Percentiles rank a stretch among this genome's conserved stretches.
phyloP scores from a whole-genome alignment of 2,113 vertebrate species.

The Sorex araneus region DNA sequence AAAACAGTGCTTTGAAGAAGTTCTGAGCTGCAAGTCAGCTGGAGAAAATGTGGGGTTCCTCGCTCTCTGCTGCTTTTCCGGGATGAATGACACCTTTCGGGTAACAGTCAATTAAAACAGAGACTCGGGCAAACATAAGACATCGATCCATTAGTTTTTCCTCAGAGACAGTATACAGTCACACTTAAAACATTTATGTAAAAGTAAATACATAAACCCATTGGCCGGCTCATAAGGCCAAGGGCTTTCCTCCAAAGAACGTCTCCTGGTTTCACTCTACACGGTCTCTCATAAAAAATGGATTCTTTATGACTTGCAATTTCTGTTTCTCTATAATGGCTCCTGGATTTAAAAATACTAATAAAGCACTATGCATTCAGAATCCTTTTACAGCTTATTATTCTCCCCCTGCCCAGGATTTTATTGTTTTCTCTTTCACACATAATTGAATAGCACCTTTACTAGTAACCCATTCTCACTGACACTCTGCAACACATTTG shows the following conservation, averaged over 20 bases:
- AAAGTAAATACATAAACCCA: constrained; percentile 20
- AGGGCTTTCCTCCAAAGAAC: background rate
- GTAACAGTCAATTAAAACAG: constrained; percentile 26
- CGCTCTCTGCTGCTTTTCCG: background rate
- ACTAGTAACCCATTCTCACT: background rate
- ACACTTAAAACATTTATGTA: constrained; percentile 31
- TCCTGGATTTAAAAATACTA: background rate
- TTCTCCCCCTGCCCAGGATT: accelerated
- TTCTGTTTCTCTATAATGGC: background rate
- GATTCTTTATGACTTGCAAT: background rate
- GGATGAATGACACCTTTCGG: background rate
- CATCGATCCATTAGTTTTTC: background rate
- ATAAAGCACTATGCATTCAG: background rate
- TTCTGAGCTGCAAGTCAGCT: background rate
- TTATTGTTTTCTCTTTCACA: background rate
- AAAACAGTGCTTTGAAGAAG: constrained; percentile 15
- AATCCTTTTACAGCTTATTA: background rate
- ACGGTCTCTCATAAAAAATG: background rate
- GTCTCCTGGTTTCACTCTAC: background rate
- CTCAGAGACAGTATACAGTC: constrained; percentile 42
- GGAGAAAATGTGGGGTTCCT: background rate
- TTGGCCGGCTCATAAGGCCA: background rate
- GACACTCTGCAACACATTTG: background rate
- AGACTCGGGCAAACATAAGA: constrained; percentile 2
- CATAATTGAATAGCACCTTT: constrained; percentile 16